Evolutionary conservation across 2,797 vertebrate genomes (phyloP), one percentile per base, ranked within the genome.

Genomic region (Borostomias antarcticus): DNA sequence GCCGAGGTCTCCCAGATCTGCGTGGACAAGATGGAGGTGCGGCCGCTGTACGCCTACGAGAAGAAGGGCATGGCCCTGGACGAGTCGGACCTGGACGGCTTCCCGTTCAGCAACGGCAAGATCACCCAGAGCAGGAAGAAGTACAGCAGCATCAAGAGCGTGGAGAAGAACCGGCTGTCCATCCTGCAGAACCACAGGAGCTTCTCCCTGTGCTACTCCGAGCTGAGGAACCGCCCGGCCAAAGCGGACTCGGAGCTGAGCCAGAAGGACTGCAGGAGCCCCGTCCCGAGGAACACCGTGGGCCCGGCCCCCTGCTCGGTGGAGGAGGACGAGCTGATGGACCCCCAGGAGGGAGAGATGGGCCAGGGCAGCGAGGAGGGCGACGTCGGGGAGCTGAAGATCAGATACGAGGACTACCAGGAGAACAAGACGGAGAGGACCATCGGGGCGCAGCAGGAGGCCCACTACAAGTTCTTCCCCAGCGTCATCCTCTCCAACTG

Each of bases 401-500:
- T 98, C 88, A 93, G 94, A 75, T 98, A 98, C 60, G 97, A 98
- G 86, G 98, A 98, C 86, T 98, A 98, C 92, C 94, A 98, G 86
- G 96, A 98, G 80, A 95, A 98, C 80, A 97, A 98, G 84, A 92
- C 90, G 0, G 97, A 98, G 81, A 93, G 93, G 76, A 95, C 95
- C 69, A 95, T 94, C 69, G 93, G 94, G 78, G 96, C 94, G 77
- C 98, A 98, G 80, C 97, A 98, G 90, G 95, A 95, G 84, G 95
- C 95, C 10, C 97, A 98, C 88, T 99, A 99, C 77, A 98, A 97
- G 89, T 99, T 99, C 85, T 99, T 99, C 74, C 98, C 98, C 37
- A 99, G 96, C 53, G 96, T 99, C 75, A 97, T 99, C 75, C 96
- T 99, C 82, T 98, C 98, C 63, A 99, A 99, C 82, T 99, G 98